Base-by-base conservation (phyloP, 2,113 vertebrate species). In the Capreolus pygargus region DNA sequence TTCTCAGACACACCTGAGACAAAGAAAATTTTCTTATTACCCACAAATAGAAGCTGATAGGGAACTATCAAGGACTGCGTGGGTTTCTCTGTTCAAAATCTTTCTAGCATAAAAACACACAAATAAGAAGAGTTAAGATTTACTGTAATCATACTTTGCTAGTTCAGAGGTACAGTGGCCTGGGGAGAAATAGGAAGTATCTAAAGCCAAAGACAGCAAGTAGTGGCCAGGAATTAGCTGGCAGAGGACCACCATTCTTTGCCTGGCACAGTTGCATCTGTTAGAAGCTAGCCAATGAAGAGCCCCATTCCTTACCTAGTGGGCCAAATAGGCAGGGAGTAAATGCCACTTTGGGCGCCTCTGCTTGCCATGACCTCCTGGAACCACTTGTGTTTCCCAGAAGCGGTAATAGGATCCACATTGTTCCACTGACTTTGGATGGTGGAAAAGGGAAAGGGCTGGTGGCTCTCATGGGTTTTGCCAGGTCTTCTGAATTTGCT, bases 81-180 rank as follows among this genome's bases (percentile, higher is more conserved):
- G 30, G 9, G 17, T 74, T 60, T 95, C 90, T 96, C 84, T 79
- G 30, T 28, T 95, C 67, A 95, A 96, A 96, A 70, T 3, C 58
- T 87, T 92, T 61, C 61, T 70, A 91, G 58, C 76, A 70, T 47
- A 92, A 96, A 96, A 89, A 58, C 36, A 88, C 33, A 52, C 52
- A 94, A 81, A 81, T 87, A 96, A 79, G 36, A 96, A 97, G 92
- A 86, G 33, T 21, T 85, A 60, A 84, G 91, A 98, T 95, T 96
- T 92, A 74, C 93, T 91, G 55, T 95, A 95, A 89, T 93, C 86
- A 52, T 83, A 83, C 86, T 92, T 97, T 86, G 86, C 93, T 97
- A 82, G 78, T 95, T 98, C 82, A 89, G 97, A 97, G 52, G 86
- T 97, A 92, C 81, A 96, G 98, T 97, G 96, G 96, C 96, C 93